Evolutionary conservation across 2,113 vertebrate species (phyloP), one percentile per base, ranked within the genome.

Genomic region (Nipponia nippon): DNA sequence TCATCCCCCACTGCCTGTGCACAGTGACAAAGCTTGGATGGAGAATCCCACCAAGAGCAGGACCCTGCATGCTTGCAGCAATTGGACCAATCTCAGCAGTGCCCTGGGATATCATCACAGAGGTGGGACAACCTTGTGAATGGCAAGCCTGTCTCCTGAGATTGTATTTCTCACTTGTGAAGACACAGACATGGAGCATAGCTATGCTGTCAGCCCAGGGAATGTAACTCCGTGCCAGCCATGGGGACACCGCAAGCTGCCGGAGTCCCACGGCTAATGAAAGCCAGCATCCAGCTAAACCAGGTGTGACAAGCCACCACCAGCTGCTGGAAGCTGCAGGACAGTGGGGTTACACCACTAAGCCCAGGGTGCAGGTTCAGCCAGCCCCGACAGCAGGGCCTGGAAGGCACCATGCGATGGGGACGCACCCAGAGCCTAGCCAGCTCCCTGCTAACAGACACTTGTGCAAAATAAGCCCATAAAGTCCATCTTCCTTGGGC

Each of bases 1-100:
- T 7, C 69, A 55, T 3, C 20, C 10, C 9, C 25, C 52, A 15
- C 34, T 23, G 12, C 16, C n/a, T 23, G 29, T 36, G 38, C 63
- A n/a, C 44, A 32, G 38, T 44, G 38, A 61, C 36, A 75, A 58
- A 73, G 8, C 0, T 0, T 19, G 77, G 32, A 20, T 36, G 25
- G 10, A 47, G 32, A n/a, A 32, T 13, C 23, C 73, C 32, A 63
- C 38, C 84, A 29, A 27, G 42, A 52, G 42, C 56, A 47, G 61
- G 10, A 49, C 19, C 18, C 69, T 61, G 40, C 2, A 0, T 67
- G 58, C 34, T 72, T 3, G 0, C 32, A 67, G 34, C 9, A 5
- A 26, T 26, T 0, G 6, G 58, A 80, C 22, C 15, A 14, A 7
- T 44, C 42, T 44, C 44, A 16, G 66, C 58, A 58, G 36, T 16